Evolutionary conservation across 1,140 invertebrate genomes (phyloP), one percentile per base, ranked within the genome.

Genomic region (Leptinotarsa defecta): DNA sequence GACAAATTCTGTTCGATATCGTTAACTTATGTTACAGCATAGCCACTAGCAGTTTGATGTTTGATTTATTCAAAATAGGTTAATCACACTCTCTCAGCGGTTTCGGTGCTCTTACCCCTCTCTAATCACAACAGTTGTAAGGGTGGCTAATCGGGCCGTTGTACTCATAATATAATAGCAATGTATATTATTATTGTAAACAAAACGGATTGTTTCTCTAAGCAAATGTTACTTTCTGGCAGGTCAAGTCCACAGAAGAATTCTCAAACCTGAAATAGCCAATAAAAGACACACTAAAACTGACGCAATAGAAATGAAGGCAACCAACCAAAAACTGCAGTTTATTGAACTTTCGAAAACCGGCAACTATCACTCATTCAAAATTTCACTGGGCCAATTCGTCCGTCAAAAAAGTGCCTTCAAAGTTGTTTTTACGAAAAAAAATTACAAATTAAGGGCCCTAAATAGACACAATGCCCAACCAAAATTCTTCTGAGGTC

Each of bases 371-470:
- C 84, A 84, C 86, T 84, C 87, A 86, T 86, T 83, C 84, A 86
- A 87, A 86, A 86, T 88, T 86, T 88, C 91, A 92, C 90, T 91
- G 91, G 92, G 92, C 92, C 92, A 92, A 90, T 91, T 93, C 92
- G 92, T 93, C 92, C 92, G 92, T 92, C 92, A 92, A 92, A 86
- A 91, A 93, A 93, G 92, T 93, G 92, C 92, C 92, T 94, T 94
- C 92, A 89, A 89, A 89, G 87, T 91, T 92, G 91, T 93, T 93
- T 93, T 92, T 93, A 93, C 91, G 89, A 92, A 91, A 91, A 27
- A 89, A 87, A 87, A 86, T 87, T 88, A 89, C 87, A 91, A 91
- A 90, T 89, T 90, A 91, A 90, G 90, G 92, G 92, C 92, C 92
- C 92, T 91, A 91, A 92, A 94, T 93, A 93, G 92, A 89, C 90